Conservation (phyloP, 2,888 invertebrate species). For the Drosophila anomalata region DNA sequence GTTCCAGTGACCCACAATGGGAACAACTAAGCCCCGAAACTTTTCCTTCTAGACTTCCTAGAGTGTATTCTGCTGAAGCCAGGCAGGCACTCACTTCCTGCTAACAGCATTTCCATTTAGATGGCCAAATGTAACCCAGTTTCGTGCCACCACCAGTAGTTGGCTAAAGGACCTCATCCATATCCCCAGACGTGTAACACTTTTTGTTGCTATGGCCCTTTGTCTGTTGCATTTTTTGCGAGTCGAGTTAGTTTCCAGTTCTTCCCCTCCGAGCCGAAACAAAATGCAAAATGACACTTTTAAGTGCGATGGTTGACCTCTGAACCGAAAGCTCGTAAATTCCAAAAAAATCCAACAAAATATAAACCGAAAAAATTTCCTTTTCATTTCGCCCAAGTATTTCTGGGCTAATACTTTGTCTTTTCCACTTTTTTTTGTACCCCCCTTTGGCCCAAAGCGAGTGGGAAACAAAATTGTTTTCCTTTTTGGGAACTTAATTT, state of each 20-base stretch:
- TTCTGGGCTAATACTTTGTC: slow-evolving; percentile 71
- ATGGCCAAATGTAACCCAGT: slow-evolving; percentile 67
- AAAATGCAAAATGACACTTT: slow-evolving; percentile 79
- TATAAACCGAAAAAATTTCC: slow-evolving; percentile 55
- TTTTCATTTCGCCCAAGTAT: slow-evolving; percentile 58
- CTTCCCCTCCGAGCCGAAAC: slow-evolving; percentile 23
- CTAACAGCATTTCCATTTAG: slow-evolving; percentile 73
- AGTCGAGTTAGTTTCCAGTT: slow-evolving; percentile 12
- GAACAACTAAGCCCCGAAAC: not conserved
- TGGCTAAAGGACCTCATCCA: slow-evolving; percentile 24
- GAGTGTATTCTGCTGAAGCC: not conserved
- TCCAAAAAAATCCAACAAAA: slow-evolving; percentile 46
- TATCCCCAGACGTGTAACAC: slow-evolving; percentile 25
- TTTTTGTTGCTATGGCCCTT: slow-evolving; percentile 24
- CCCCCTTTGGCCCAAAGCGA: not conserved
- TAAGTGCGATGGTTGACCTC: slow-evolving; percentile 79
- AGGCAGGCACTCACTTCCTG: slow-evolving; percentile 63
- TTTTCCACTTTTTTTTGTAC: slow-evolving; percentile 36
- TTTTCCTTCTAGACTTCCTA: no score
- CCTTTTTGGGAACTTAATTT: slow-evolving; percentile 75
- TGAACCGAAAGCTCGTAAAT: slow-evolving; percentile 83
- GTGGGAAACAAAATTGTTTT: slow-evolving; percentile 61
- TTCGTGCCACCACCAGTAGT: slow-evolving; percentile 28
- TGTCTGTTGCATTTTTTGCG: slow-evolving; percentile 31
- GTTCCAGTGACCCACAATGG: slow-evolving; percentile 26